Evolutionary conservation across 2,113 vertebrate genomes (phyloP), one percentile per base, ranked within the genome.

Genomic region (Pteruthius melanotis): DNA sequence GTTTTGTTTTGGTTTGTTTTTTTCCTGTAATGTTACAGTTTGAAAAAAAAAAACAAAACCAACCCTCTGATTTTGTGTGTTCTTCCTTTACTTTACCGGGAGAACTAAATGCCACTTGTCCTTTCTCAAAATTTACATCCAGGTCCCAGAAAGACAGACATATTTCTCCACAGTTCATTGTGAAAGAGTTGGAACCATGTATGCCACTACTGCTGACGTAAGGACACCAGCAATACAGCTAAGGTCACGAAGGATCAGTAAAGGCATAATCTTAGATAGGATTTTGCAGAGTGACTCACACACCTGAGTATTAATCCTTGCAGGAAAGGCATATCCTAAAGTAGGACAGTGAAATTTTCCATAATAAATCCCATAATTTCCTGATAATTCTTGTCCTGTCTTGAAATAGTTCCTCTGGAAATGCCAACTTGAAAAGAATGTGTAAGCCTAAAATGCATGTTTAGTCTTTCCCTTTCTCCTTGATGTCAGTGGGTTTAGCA

Each of bases 261-360:
- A 88, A 82, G 35, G 19, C 27, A 39, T 87, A 72, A 66, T 86
- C 88, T 90, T 63, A 83, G 60, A 45, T 6, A 84, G 30, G 71
- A 78, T 88, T 93, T 92, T 81, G 37, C 39, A 75, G 33, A 54
- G 31, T 83, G 79, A 80, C 60, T 94, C 70, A 83, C 39, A 45
- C 2, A 23, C 45, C 66, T 88, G 26, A 71, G 26, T 68, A 24
- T 60, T 83, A 95, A 87, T 93, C n/a, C 45, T 50, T 84, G 30
- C 64, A 81, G 74, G 49, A 78, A 88, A 88, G 63, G 18, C 90
- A 50, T 81, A 75, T 52, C 69, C 56, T 83, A 45, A 92, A 78
- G 47, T 60, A 92, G 75, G 75, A 70, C 0, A 0, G 15, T 81
- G 44, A 86, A 50, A 78, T 86, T 92, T 52, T 95, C 79, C 37